Base-by-base conservation (phyloP, 2,113 vertebrate genomes). In the Sinocyclocheilus anshuiensis region DNA sequence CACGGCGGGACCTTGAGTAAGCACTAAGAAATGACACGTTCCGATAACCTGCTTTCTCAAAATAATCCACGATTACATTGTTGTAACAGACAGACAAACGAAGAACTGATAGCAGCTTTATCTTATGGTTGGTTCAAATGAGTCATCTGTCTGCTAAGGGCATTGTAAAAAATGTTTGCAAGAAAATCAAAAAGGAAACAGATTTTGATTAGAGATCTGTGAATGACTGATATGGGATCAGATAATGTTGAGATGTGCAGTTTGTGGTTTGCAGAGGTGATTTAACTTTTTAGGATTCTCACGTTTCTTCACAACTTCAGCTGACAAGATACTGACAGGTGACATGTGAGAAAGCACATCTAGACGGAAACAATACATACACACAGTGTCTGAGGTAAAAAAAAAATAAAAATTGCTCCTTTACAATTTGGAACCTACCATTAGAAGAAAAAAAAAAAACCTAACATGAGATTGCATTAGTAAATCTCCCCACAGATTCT, bases 401-500 rank as follows among this genome's bases (percentile, higher is more conserved):
- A 87, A 6, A 50, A 48, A 48, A 36, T 10, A 76, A 78, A 33
- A 33, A 79, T 16, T n/a, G 67, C 61, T 69, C 81, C 26, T 26
- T 50, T 22, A 22, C 42, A 67, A 69, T 67, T 83, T 48, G 22
- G 85, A 88, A 10, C 79, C 36, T 61, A 45, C 45, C 39, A 39
- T 39, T 61, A 39, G 5, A 48, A 29, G 39, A 36, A 92, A 91
- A 50, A 79, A 92, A 91, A 92, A 87, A 84, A 75, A 87, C 78
- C 76, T 26, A 71, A 87, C 53, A 84, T 63, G 86, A 91, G 92
- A 91, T 91, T 88, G 39, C 72, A 84, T 87, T 91, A 90, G 88
- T 81, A 90, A 88, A 89, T 87, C 88, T 90, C 88, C 78, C 88
- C 88, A 90, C 69, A 71, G 79, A 91, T 93, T 93, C 92, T 91